Evolutionary conservation across 1,140 invertebrate genomes (phyloP), one percentile per base, ranked within the genome.

Genomic region (Brachionus rubens): DNA sequence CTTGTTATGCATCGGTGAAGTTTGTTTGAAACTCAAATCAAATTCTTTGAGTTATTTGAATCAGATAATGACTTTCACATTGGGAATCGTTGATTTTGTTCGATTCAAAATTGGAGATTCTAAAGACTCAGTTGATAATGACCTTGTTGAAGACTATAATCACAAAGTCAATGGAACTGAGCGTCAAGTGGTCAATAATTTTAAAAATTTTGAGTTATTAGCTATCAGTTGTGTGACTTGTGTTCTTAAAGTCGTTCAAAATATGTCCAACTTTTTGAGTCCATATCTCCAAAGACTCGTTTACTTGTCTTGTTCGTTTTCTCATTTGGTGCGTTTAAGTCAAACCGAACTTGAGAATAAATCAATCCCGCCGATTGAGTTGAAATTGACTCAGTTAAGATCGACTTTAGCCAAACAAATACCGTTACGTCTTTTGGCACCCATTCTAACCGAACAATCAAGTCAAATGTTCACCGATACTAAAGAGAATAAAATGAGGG

Each of bases 161-260:
- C 36, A 5, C 24, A 48, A 70, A 70, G 10, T 70, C 12, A 6
- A 40, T 6, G 65, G 19, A 36, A 47, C 43, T 6, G 43, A 10
- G 3, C 33, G 28, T 19, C 9, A 59, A 36, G 5, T 21, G 36
- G 30, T 36, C 19, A 59, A 36, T 36, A 59, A 59, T 82, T 50
- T 79, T 86, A 80, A 62, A 82, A 83, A 83, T 78, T 81, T 83
- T 78, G 84, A 84, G 82, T 70, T 86, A 3, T 82, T 89, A 2
- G 82, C 86, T 28, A 78, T 89, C 5, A 88, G 89, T 80, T 87
- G 90, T 9, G 86, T 93, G 0, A 91, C 90, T 14, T 88, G 90
- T 0, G 81, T 93, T 19, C 88, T 90, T 70, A 92, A 91, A 82
- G 88, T 94, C 24, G 87, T 94, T 1, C 90, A 92, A 79, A 90